These are phyloP conservation scores for Beaufortia kweichowensis DNA, from an alignment of 2,113 vertebrate genomes.

Conservation along the genomic window DNA sequence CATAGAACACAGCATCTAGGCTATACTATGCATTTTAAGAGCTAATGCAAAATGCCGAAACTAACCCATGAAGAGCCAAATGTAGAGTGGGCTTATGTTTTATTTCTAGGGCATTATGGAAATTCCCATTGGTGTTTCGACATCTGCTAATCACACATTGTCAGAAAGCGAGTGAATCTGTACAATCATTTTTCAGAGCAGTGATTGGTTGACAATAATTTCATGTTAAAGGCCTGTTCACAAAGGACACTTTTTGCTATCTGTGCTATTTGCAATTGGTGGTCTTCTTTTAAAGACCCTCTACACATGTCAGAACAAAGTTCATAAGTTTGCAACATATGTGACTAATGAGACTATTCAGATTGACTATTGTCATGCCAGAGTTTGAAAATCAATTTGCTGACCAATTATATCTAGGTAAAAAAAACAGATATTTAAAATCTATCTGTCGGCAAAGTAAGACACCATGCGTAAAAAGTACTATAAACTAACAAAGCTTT, in stretches of 20 bases:
- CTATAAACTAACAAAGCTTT: no score
- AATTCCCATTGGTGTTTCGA: not conserved
- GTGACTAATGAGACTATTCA: no score
- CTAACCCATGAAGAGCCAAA: conserved; percentile 33
- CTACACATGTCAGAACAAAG: no score
- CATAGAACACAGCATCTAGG: not conserved
- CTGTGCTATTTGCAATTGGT: no score
- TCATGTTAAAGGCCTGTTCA: conserved; percentile 3
- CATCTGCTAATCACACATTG: conserved; percentile 8
- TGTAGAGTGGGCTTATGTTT: not conserved
- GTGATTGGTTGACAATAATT: conserved; percentile 8
- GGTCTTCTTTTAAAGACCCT: no score
- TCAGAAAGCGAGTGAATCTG: not conserved
- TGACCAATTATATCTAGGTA: no score
- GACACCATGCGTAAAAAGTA: no score
- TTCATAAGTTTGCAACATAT: no score
- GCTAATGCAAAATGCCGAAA: conserved; percentile 28
- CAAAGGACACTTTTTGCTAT: not conserved
- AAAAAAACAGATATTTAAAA: no score
- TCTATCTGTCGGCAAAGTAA: no score
- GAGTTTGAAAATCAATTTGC: no score
- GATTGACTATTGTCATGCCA: no score
- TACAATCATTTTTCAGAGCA: not conserved
- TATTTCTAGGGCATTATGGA: not conserved
- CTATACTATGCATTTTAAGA: conserved; percentile 53